phyloP scores from a whole-genome alignment of 1,140 invertebrate genomes.

The Psilanteris sp. region DNA sequence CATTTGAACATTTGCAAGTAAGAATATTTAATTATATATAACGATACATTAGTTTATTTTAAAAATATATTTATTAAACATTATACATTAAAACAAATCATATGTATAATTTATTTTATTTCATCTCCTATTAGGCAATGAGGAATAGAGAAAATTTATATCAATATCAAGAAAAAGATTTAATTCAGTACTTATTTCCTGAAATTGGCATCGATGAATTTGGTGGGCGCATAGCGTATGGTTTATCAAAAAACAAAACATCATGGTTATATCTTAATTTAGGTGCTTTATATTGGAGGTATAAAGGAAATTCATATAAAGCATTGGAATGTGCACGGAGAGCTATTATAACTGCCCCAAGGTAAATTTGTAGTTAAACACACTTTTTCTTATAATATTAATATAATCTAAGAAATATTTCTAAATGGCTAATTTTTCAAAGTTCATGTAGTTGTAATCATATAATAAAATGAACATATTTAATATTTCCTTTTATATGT shows the following conservation, averaged over 20 bases:
- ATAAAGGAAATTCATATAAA: conserved; percentile 87
- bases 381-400: too few relatives aligned
- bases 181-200: conserved; percentile 83
- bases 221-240: conserved; percentile 84
- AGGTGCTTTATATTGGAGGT: conserved; percentile 91
- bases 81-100: too few relatives aligned
- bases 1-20: conserved; percentile 90
- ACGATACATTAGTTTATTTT: too few relatives aligned
- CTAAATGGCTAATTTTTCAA: too few relatives aligned
- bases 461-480: too few relatives aligned
- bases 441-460: too few relatives aligned
- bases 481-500: too few relatives aligned
- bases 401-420: too few relatives aligned
- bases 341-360: conserved; percentile 88
- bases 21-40: too few relatives aligned
- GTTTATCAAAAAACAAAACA: conserved; percentile 85
- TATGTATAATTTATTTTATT: too few relatives aligned
- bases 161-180: conserved; percentile 83
- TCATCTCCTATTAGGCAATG: conserved; percentile 80
- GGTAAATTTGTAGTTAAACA: too few relatives aligned
- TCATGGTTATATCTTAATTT: conserved; percentile 93
- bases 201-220: conserved; percentile 84
- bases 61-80: too few relatives aligned
- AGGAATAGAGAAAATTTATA: conserved; percentile 83
- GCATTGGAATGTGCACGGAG: conserved; percentile 90